Conservation (phyloP, 2,113 vertebrate species). For the Girardinichthys multiradiatus region DNA sequence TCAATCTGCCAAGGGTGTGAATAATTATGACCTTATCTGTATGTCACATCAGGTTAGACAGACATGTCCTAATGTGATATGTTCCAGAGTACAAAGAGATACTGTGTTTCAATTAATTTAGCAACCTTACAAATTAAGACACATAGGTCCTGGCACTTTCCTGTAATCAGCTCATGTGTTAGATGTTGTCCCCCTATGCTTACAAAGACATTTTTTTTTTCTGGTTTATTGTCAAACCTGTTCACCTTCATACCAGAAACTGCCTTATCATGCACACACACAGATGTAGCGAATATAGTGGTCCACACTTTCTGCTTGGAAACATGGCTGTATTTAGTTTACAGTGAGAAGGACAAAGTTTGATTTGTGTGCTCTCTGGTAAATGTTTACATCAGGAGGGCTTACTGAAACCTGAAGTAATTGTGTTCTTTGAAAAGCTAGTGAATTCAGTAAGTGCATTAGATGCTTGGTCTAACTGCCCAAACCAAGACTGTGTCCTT, state of each 20-base stretch:
- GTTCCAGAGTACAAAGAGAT: too few relatives aligned
- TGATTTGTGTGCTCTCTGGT: too few relatives aligned
- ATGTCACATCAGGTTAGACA: too few relatives aligned
- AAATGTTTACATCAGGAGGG: too few relatives aligned
- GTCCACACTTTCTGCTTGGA: background rate
- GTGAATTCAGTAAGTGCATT: background rate
- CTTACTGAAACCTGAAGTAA: too few relatives aligned
- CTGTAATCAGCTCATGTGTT: background rate
- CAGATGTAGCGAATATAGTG: background rate
- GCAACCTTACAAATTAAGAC: too few relatives aligned
- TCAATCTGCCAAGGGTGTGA: too few relatives aligned
- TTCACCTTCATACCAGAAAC: background rate
- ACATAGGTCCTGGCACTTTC: background rate
- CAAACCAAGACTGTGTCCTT: background rate
- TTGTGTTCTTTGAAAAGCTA: too few relatives aligned
- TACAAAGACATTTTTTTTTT: background rate
- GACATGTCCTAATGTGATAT: too few relatives aligned
- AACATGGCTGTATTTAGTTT: background rate
- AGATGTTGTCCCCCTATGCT: background rate
- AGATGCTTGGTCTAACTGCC: background rate
- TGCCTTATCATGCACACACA: background rate
- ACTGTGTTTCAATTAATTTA: too few relatives aligned
- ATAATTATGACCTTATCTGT: too few relatives aligned
- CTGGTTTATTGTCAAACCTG: background rate
- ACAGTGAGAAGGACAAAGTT: background rate